These are phyloP conservation scores for Anagrus nilaparvatae DNA, from an alignment of 1,140 invertebrate genomes.

Conservation along the genomic window DNA sequence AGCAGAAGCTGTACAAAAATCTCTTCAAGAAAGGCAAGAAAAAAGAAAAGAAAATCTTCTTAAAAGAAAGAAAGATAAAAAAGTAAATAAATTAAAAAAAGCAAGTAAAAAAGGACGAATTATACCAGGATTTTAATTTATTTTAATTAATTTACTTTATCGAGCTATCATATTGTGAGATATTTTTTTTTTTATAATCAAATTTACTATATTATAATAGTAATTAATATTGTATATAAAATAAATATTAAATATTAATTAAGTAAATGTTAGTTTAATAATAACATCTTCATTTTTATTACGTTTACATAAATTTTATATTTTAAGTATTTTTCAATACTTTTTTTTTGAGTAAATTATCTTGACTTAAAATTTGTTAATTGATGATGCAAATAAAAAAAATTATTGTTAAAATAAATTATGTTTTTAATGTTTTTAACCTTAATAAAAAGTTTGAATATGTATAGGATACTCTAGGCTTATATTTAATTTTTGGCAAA, in stretches of 20 bases:
- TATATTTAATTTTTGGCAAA: too few relatives aligned
- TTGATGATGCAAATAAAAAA: too few relatives aligned
- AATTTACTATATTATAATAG: slow-evolving; percentile 4
- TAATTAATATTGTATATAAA: slow-evolving; percentile 6
- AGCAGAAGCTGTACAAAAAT: slow-evolving; percentile 49
- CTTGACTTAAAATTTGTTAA: too few relatives aligned
- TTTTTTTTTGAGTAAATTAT: too few relatives aligned
- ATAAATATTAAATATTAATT: not conserved
- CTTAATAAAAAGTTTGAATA: too few relatives aligned
- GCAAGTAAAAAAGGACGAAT: slow-evolving; percentile 63
- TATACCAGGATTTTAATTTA: slow-evolving; percentile 48
- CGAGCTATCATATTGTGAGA: slow-evolving; percentile 4
- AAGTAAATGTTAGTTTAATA: not conserved
- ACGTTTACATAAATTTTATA: not conserved
- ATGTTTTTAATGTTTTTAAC: too few relatives aligned
- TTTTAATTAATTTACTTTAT: slow-evolving; percentile 11
- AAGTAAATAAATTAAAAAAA: slow-evolving; percentile 62
- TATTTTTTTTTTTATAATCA: not conserved
- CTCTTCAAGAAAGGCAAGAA: slow-evolving; percentile 53
- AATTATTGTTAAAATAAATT: too few relatives aligned
- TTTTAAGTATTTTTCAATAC: too few relatives aligned
- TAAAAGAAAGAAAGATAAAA: slow-evolving; percentile 61
- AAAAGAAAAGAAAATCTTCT: slow-evolving; percentile 66
- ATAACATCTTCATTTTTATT: not conserved
- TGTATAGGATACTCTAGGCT: too few relatives aligned